These are phyloP conservation scores for Alethe diademata DNA, from an alignment of 2,113 vertebrate genomes.

Conservation along the genomic window DNA sequence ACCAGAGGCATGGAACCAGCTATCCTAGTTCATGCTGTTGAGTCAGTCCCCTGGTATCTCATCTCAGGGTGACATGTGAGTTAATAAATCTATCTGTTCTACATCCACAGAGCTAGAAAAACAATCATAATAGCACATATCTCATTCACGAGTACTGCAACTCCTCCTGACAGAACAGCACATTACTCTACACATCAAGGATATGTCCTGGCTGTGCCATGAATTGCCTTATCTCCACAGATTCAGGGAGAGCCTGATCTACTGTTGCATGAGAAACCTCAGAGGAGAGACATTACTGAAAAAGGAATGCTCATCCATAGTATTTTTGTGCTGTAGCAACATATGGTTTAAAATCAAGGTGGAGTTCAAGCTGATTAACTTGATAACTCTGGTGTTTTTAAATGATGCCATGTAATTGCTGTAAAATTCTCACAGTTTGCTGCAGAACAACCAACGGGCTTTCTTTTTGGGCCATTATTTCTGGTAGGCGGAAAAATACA, in stretches of 20 bases:
- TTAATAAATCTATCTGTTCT: neutral
- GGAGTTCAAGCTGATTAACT: neutral
- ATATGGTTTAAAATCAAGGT: neutral
- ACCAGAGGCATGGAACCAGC: neutral
- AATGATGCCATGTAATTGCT: neutral
- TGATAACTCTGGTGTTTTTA: neutral
- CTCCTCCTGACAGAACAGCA: neutral
- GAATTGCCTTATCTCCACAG: neutral
- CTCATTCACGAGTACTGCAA: neutral
- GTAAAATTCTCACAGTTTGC: neutral
- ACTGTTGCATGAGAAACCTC: neutral
- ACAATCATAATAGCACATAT: rapidly evolving
- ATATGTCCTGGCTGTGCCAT: neutral
- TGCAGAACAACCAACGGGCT: neutral
- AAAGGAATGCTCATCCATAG: neutral
- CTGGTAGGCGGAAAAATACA: constrained; percentile 6
- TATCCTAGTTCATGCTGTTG: neutral
- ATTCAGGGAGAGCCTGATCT: neutral
- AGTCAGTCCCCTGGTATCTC: neutral
- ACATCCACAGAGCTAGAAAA: neutral
- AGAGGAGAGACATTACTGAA: neutral
- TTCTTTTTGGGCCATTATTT: neutral
- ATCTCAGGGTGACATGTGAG: neutral
- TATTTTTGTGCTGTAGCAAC: neutral
- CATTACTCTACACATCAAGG: neutral